Conservation (phyloP, 1,140 invertebrate species). For the Drosophila guanche region DNA sequence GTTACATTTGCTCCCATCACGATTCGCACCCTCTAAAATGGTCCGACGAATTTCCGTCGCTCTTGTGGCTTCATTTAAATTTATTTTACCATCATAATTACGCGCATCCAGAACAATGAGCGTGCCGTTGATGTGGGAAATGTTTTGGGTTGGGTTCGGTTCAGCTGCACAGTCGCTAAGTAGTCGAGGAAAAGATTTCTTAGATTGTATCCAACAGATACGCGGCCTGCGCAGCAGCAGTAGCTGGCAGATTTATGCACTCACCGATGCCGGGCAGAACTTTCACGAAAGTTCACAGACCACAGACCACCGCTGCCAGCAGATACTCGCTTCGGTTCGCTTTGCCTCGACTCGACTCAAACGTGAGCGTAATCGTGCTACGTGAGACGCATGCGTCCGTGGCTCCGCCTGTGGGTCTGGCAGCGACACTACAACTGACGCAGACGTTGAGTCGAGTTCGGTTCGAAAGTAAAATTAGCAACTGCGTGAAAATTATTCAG, state of each 20-base stretch:
- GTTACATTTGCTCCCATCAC: background rate
- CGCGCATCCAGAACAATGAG: constrained; percentile 51
- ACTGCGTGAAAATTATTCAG: constrained; percentile 52
- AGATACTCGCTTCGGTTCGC: background rate
- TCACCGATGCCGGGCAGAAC: constrained; percentile 49
- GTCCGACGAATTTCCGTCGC: background rate
- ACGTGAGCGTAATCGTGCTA: constrained; percentile 31
- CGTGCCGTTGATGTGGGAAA: constrained; percentile 57
- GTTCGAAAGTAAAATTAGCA: constrained; percentile 68
- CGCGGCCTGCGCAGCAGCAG: background rate
- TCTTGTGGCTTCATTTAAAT: constrained; percentile 18
- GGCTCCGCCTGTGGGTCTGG: constrained; percentile 6
- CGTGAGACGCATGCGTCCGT: constrained; percentile 70
- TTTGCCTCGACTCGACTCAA: background rate
- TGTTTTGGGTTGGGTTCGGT: background rate
- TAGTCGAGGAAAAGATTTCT: constrained; percentile 51
- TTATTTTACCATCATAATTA: constrained; percentile 42
- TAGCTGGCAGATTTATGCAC: constrained; percentile 64
- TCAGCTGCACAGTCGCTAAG: constrained; percentile 40
- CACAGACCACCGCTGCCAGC: constrained; percentile 10
- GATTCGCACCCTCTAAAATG: constrained; percentile 8
- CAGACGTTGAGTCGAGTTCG: constrained; percentile 3
- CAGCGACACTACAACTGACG: no score
- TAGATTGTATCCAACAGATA: constrained; percentile 19
- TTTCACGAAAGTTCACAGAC: constrained; percentile 76